These are phyloP conservation scores for Gavialis gangeticus DNA, from an alignment of 2,113 vertebrate species.

Conservation along the genomic window DNA sequence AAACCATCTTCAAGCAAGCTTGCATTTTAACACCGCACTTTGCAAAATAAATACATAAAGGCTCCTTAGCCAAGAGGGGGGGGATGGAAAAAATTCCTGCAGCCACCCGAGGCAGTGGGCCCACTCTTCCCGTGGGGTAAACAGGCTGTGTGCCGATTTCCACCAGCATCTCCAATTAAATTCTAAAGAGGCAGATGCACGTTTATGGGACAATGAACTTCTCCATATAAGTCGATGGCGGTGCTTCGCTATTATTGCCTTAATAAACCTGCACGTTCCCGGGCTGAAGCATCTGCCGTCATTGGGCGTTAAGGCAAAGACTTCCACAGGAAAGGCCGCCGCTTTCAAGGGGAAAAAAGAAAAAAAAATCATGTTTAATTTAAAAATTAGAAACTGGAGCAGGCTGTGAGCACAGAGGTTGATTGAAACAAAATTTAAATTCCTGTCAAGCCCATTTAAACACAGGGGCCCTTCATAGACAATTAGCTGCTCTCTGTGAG, in stretches of 20 bases:
- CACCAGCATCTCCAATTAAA: neutral
- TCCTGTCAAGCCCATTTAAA: slow-evolving; percentile 89
- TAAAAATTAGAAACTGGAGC: slow-evolving; percentile 88
- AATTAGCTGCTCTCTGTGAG: slow-evolving; percentile 87
- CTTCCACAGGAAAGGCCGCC: slow-evolving; percentile 49
- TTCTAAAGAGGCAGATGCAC: neutral
- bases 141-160: rapidly evolving
- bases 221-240: neutral
- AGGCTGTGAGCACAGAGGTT: slow-evolving; percentile 85
- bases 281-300: slow-evolving; percentile 1
- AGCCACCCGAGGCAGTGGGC: neutral
- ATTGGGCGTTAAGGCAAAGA: neutral
- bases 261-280: neutral
- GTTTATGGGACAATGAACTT: slow-evolving; percentile 32
- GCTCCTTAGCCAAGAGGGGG: neutral
- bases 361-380: slow-evolving; percentile 81
- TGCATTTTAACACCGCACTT: neutral
- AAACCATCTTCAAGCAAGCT: neutral
- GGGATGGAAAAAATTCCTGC: neutral
- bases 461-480: slow-evolving; percentile 87
- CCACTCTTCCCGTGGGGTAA: neutral
- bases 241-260: neutral
- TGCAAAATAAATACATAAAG: neutral
- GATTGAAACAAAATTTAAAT: slow-evolving; percentile 89
- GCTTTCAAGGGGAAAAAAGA: slow-evolving; percentile 39